phyloP scores from a whole-genome alignment of 2,797 vertebrate species.

The Alfaro cultratus region DNA sequence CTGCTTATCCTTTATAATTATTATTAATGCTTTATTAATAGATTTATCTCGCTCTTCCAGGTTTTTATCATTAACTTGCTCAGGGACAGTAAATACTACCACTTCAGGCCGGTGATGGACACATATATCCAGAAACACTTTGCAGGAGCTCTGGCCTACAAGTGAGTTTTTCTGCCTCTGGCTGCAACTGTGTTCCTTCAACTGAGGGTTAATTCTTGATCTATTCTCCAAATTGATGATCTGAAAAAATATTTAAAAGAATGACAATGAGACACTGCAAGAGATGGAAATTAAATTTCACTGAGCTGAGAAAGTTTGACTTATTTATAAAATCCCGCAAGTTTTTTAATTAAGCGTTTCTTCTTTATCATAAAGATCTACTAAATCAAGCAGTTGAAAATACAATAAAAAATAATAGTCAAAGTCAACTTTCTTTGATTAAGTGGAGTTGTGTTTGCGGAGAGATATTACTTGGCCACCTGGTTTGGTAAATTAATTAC shows the following conservation, averaged over 20 bases:
- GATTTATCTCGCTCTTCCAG: constrained; percentile 68
- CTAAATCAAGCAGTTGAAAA: not conserved
- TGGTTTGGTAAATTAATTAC: not conserved
- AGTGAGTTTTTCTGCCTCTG: constrained; percentile 75
- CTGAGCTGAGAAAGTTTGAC: not conserved
- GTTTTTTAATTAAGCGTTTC: not conserved
- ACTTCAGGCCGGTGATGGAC: constrained; percentile 98
- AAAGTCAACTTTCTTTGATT: not conserved
- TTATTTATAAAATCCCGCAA: not conserved
- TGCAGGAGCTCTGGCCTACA: constrained; percentile 96
- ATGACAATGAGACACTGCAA: not conserved
- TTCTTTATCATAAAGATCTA: not conserved
- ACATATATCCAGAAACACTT: constrained; percentile 99
- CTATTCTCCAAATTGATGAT: not conserved
- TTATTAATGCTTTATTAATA: not conserved
- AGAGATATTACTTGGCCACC: not conserved
- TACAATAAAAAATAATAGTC: not conserved
- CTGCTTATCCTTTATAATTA: not conserved
- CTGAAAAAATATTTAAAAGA: not conserved
- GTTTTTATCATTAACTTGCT: constrained; percentile 98
- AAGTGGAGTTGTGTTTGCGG: not conserved
- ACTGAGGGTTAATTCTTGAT: not conserved
- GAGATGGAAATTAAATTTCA: not conserved
- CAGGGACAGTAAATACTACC: constrained; percentile 95
- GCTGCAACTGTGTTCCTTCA: not conserved